Percentiles rank a stretch among this genome's conserved stretches.
Evolutionary conservation across 2,113 vertebrate genomes (phyloP).

Genomic region (Poeciliopsis retropinna): DNA sequence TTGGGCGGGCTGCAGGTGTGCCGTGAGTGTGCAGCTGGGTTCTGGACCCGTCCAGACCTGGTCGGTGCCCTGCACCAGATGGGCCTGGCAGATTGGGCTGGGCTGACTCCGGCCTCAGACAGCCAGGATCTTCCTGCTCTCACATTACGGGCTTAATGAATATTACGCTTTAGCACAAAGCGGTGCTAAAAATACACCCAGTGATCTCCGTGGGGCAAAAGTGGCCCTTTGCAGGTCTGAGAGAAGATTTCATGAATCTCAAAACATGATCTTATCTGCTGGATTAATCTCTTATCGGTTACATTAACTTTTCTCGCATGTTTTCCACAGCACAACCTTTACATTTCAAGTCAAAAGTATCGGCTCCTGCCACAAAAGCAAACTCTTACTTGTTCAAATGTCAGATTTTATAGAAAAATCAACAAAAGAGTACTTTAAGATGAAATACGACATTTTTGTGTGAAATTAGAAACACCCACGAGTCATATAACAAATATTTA

Average conservation of each 20-base stretch:
- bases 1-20: no score
- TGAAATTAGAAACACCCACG: background rate
- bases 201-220: background rate
- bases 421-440: no score
- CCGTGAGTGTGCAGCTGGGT: constrained; percentile 1
- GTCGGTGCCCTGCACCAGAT: constrained; percentile 44
- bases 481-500: background rate
- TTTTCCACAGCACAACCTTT: background rate
- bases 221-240: background rate
- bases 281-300: background rate
- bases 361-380: background rate
- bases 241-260: background rate
- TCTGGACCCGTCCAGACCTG: constrained; percentile 46
- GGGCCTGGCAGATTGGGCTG: constrained; percentile 46
- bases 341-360: background rate
- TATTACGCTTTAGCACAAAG: constrained; percentile 3
- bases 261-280: background rate
- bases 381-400: no score
- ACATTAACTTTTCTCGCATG: background rate
- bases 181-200: constrained; percentile 26
- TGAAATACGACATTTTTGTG: background rate
- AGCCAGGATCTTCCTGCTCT: constrained; percentile 33
- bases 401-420: no score
- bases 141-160: constrained; percentile 36
- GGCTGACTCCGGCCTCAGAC: constrained; percentile 27